Percentiles rank a stretch among this genome's conserved stretches.
phyloP scores from a whole-genome alignment of 2,113 vertebrate species.

The Pollimyrus isidori region DNA sequence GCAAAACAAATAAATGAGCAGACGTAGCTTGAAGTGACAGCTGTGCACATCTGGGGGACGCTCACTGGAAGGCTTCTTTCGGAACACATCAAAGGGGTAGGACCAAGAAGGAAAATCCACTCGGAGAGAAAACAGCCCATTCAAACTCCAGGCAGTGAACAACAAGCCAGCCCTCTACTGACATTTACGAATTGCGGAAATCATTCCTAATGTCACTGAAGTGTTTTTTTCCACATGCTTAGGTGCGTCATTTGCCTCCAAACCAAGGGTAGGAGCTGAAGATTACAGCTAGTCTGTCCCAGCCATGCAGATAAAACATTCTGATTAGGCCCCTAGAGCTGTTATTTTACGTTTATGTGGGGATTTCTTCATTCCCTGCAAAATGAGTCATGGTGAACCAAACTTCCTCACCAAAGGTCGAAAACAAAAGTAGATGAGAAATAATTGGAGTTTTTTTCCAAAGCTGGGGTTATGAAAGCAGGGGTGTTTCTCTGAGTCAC shows the following conservation, averaged over 20 bases:
- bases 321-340: neutral
- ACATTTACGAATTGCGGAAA: neutral
- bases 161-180: neutral
- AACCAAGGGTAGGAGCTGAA: neutral
- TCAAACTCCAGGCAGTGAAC: neutral
- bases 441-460: neutral
- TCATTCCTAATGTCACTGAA: neutral
- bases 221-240: neutral
- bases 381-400: constrained; percentile 9
- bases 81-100: neutral
- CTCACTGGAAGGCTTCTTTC: neutral
- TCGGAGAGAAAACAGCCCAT: neutral
- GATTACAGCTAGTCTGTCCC: constrained; percentile 3
- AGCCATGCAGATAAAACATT: neutral
- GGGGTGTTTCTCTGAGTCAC: neutral
- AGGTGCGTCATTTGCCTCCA: neutral
- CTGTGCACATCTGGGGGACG: neutral
- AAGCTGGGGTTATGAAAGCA: neutral
- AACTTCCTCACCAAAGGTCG: neutral
- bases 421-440: neutral
- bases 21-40: neutral
- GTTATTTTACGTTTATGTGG: neutral
- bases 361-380: neutral
- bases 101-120: neutral
- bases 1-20: neutral